These are phyloP conservation scores for Calidris pygmaea DNA, from an alignment of 2,113 vertebrate species.

Conservation along the genomic window DNA sequence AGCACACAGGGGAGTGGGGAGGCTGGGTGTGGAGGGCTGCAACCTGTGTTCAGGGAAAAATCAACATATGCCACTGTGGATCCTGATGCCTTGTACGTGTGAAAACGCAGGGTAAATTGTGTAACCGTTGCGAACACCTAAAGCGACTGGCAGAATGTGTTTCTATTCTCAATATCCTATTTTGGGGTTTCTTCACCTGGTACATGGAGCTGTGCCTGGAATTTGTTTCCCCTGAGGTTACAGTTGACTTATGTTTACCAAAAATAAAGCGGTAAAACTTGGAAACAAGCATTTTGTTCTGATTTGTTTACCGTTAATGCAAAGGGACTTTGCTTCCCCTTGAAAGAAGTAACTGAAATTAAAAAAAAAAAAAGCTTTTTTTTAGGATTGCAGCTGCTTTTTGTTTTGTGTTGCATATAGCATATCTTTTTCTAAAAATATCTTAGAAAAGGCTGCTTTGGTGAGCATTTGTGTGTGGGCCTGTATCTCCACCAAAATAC, in stretches of 20 bases:
- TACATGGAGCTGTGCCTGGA: not conserved
- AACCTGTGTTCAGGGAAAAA: not conserved
- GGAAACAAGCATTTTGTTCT: not conserved
- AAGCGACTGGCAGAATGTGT: not conserved
- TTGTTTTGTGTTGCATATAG: not conserved
- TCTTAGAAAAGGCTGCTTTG: not conserved
- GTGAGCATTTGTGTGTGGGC: not conserved
- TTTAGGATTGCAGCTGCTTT: not conserved
- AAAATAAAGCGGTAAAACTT: slow-evolving; percentile 3
- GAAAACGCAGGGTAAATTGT: not conserved
- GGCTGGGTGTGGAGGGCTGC: not conserved
- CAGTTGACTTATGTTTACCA: not conserved
- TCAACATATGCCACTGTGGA: not conserved
- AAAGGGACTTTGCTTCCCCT: not conserved
- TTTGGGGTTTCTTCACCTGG: slow-evolving; percentile 35
- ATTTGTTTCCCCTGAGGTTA: slow-evolving; percentile 19
- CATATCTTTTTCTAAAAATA: not conserved
- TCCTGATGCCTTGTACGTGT: not conserved
- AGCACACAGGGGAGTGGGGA: not conserved
- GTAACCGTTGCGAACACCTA: not conserved
- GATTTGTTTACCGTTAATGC: not conserved
- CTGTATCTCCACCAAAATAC: not conserved
- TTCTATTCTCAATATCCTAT: slow-evolving; percentile 12
- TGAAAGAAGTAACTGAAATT: not conserved
- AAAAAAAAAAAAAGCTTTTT: not conserved